Conservation (phyloP, 2,888 invertebrate species). For the Priapulus caudatus region DNA sequence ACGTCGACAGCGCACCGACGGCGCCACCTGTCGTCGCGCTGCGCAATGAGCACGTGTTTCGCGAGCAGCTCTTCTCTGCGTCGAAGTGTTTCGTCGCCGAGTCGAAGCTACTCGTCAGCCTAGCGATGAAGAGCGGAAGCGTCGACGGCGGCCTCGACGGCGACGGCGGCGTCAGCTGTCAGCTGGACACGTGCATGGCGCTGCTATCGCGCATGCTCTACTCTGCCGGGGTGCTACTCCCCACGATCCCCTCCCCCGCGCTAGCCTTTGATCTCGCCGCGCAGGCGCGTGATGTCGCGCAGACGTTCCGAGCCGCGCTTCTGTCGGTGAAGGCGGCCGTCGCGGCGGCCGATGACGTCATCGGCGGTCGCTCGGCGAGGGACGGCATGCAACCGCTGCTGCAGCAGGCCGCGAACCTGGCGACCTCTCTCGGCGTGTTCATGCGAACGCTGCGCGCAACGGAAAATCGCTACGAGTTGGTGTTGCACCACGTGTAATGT, state of each 20-base stretch:
- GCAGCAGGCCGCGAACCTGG: not conserved
- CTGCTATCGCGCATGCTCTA: not conserved
- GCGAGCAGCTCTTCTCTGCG: not conserved
- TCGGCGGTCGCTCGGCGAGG: not conserved
- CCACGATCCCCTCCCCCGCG: not conserved
- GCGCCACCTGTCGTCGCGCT: not conserved
- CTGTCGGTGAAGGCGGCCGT: not conserved
- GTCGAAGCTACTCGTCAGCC: not conserved
- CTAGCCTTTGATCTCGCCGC: not conserved
- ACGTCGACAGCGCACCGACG: not conserved
- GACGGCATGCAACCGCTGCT: not conserved
- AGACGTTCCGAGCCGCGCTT: not conserved
- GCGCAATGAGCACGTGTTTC: not conserved
- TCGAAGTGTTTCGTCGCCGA: not conserved
- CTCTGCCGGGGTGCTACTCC: not conserved
- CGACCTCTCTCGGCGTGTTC: not conserved
- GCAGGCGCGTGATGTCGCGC: not conserved
- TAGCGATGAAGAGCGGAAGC: not conserved
- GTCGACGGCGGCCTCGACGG: no score
- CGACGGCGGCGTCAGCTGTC: no score
- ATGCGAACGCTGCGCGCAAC: not conserved
- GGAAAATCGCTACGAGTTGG: no score
- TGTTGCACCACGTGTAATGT: no score
- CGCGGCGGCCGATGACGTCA: not conserved
- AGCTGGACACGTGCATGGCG: constrained; percentile 1